Conservation (phyloP, 23 tunicate genomes). For the Ciona savignyi region DNA sequence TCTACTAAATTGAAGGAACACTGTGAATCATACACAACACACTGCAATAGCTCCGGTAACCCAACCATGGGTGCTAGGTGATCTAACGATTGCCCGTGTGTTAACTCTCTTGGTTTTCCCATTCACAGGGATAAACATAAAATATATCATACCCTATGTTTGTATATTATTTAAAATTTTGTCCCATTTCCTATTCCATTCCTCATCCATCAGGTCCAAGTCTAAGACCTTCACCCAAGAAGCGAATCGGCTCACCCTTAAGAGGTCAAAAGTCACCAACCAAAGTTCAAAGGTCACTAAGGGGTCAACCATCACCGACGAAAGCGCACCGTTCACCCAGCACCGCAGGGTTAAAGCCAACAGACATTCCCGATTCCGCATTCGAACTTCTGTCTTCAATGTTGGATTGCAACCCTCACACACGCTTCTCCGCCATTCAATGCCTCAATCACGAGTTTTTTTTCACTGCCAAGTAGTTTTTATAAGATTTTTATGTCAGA, state of each 20-base stretch:
- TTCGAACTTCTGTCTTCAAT: constrained; percentile 33
- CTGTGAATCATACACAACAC: no score
- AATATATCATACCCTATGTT: no score
- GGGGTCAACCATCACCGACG: background rate
- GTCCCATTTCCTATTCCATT: no score
- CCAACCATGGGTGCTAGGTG: no score
- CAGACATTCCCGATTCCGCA: constrained; percentile 29
- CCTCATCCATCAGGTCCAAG: background rate
- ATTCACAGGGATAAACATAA: no score
- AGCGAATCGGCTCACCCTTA: background rate
- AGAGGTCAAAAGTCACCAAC: background rate
- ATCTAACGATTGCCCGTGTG: no score
- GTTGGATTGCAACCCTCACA: constrained; percentile 71
- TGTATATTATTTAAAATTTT: no score
- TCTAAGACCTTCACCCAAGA: constrained; percentile 1
- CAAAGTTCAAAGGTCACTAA: background rate
- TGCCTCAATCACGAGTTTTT: constrained; percentile 77
- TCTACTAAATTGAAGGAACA: no score
- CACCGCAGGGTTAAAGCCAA: background rate
- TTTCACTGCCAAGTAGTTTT: background rate
- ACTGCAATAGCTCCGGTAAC: no score
- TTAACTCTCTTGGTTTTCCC: no score
- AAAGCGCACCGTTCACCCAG: background rate
- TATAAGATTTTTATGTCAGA: background rate
- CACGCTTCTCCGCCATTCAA: constrained; percentile 51